These are phyloP conservation scores for Neria commutata DNA, from an alignment of 2,888 invertebrate species.

Conservation along the genomic window DNA sequence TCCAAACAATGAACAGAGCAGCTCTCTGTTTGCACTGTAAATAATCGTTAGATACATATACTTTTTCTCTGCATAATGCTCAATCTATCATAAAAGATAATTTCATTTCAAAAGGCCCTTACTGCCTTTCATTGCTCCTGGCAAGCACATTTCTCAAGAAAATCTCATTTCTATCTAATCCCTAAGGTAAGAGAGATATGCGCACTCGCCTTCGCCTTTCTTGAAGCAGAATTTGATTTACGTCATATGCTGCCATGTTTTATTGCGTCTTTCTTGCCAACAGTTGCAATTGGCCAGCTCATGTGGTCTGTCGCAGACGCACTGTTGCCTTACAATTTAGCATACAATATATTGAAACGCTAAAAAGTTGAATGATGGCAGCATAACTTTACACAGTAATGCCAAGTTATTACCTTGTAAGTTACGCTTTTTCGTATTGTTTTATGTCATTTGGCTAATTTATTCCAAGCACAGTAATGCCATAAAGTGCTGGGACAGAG, in stretches of 20 bases:
- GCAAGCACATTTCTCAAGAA: background rate
- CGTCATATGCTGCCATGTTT: conserved; percentile 15
- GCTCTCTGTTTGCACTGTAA: too few relatives aligned
- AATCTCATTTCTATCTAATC: background rate
- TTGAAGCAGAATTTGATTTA: conserved; percentile 17
- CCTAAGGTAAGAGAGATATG: background rate
- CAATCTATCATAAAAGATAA: conserved; percentile 1
- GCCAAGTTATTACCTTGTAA: conserved; percentile 59
- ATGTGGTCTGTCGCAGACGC: background rate
- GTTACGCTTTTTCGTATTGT: conserved; percentile 49
- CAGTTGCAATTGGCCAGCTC: background rate
- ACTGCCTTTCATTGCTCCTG: background rate
- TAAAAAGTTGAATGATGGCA: conserved; percentile 47
- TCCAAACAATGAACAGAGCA: too few relatives aligned
- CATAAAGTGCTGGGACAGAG: too few relatives aligned
- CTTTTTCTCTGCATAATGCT: background rate
- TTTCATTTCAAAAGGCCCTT: background rate
- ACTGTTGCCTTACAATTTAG: background rate
- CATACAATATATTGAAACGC: background rate
- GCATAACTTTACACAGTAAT: conserved; percentile 56
- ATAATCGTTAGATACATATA: too few relatives aligned
- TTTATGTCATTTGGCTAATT: too few relatives aligned
- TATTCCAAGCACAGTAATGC: too few relatives aligned
- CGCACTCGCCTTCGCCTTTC: background rate
- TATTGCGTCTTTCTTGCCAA: conserved; percentile 10